Conservation (phyloP, 2,797 vertebrate genomes). For the Antennarius maculatus region DNA sequence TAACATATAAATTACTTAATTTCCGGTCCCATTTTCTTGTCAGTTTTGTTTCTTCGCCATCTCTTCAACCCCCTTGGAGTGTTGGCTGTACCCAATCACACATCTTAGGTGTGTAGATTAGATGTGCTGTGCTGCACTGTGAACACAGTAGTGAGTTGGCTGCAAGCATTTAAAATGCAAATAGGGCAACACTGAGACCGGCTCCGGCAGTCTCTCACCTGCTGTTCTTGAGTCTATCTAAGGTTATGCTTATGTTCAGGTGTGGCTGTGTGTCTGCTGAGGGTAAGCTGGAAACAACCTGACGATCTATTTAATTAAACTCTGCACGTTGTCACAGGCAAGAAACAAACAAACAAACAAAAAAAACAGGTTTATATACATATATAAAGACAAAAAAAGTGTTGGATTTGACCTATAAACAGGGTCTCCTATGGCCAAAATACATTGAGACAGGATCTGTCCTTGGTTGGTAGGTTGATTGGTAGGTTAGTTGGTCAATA, state of each 20-base stretch:
- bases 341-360: background rate
- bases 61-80: conserved; percentile 62
- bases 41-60: conserved; percentile 43
- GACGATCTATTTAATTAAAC: conserved; percentile 22
- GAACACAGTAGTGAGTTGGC: conserved; percentile 78
- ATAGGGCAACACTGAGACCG: conserved; percentile 77
- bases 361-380: background rate
- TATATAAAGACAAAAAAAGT: too few species aligned
- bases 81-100: conserved; percentile 65
- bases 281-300: conserved; percentile 20
- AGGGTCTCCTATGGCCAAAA: too few species aligned
- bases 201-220: conserved; percentile 89
- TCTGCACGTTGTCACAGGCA: conserved; percentile 3
- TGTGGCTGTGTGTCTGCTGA: conserved; percentile 49
- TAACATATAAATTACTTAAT: conserved; percentile 13
- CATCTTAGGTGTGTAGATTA: conserved; percentile 83
- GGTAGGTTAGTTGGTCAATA: too few species aligned
- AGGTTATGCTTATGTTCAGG: conserved; percentile 27
- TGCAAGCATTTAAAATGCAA: conserved; percentile 90
- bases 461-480: too few species aligned
- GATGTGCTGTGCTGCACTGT: conserved; percentile 72
- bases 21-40: conserved; percentile 29
- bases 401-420: too few species aligned
- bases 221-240: conserved; percentile 70
- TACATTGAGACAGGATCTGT: too few species aligned